Base-by-base conservation (phyloP, 2,797 vertebrate species). In the Melanotaenia maccullochi region DNA sequence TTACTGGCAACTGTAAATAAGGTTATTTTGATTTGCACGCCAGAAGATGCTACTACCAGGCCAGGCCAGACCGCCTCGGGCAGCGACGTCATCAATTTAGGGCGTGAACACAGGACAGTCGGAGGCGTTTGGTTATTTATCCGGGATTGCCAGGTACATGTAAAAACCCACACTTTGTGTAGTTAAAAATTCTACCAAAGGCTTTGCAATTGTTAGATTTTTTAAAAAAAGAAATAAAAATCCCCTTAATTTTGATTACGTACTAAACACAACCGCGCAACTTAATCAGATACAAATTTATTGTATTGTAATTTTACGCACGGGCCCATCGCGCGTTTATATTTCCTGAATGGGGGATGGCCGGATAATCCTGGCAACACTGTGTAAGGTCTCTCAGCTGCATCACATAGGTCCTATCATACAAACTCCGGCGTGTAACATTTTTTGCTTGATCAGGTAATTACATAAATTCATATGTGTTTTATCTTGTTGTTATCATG, bases 371-470 rank as follows among this genome's bases (percentile, higher is more conserved):
- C 68, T 90, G 93, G 93, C 93, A 93, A 92, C 92, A 59, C 24
- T 33, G 2, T 11, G n/a, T n/a, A 7, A 65, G 73, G 60, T 73
- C 88, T 73, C 88, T 90, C 75, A 68, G 58, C 85, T 62, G 70
- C 70, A 82, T 82, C 85, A 83, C 86, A 74, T 81, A 86, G 35
- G 79, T 77, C 79, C 79, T 68, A 25, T 78, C 73, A 60, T 73
- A 73, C 85, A 75, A 35, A 75, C 71, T 84, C 40, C 81, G 72
- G 85, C 87, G 87, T 90, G 84, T 83, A 76, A 59, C 55, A 60
- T 79, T 74, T 42, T 69, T 11, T 64, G 72, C n/a, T 80, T 61
- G 20, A 44, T 68, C 67, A 91, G 91, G 92, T 92, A 89, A 86
- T 49, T 49, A 11, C 0, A 30, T 42, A 0, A 5, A 1, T n/a